Evolutionary conservation across 2,888 invertebrate species (phyloP), one percentile per base, ranked within the genome.

Genomic region (Girardia tigrina): DNA sequence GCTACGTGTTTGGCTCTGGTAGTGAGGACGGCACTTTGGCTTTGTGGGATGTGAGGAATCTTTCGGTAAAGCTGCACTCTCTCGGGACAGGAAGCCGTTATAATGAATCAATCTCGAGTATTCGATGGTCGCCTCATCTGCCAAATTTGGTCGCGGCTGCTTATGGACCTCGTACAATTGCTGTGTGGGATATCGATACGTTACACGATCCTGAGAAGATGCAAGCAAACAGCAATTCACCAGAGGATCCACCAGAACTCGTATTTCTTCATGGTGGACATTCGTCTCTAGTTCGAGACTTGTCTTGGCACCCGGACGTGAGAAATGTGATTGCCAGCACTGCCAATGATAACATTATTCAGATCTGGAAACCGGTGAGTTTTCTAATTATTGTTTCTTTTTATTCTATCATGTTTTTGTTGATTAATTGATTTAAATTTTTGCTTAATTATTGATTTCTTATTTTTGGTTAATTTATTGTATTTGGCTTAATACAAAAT

Each of bases 301-400:
- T 56, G 20, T 6, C 20, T n/a, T 56, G 56, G 56, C 56, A 56
- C 23, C 56, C 56, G 8, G 56, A 56, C 23, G 56, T 56, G 56
- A 56, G n/a, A 23, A 56, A 56, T 56, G n/a, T 56, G 6, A 56
- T 56, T 16, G 56, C 20, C 56, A 56, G 56, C 56, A 56, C 56
- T 20, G 56, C 56, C n/a, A 56, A 56, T 56, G 56, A 56, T 56
- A 56, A 56, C 56, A 56, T 56, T 23, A 56, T 56, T 56, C 56
- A 56, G n/a, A 56, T 56, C 23, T 56, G 56, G 56, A 56, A 56
- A 56, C 56, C 56, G 56, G 56, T 56, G n/a, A n/a, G n/a, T n/a
- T n/a, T n/a, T n/a, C n/a, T n/a, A n/a, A n/a, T n/a, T n/a, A n/a
- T n/a, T n/a, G n/a, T n/a, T n/a, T n/a, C n/a, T n/a, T n/a, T n/a